These are phyloP conservation scores for Propithecus perrieri DNA, from an alignment of 2,797 vertebrate species.

Conservation along the genomic window DNA sequence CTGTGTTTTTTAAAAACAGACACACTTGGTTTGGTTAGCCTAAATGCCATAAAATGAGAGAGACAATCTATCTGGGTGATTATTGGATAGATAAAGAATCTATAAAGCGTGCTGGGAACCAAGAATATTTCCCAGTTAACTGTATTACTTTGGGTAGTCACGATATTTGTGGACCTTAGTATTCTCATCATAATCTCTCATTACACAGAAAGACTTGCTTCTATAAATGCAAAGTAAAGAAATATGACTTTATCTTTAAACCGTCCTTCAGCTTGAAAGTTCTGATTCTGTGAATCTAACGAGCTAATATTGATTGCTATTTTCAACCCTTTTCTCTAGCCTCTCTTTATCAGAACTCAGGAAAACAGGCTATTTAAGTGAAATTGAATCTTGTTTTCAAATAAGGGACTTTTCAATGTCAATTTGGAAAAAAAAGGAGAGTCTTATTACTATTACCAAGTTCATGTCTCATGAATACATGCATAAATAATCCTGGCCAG, in stretches of 20 bases:
- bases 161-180: not conserved
- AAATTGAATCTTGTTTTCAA: constrained; percentile 47
- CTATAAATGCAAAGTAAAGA: not conserved
- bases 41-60: not conserved
- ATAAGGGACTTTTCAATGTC: not conserved
- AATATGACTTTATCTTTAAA: not conserved
- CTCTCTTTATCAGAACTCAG: constrained; percentile 15
- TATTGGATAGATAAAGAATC: not conserved
- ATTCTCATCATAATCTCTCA: not conserved
- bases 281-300: not conserved
- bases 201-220: not conserved
- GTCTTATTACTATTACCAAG: not conserved
- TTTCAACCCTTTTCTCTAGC: not conserved
- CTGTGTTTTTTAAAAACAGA: not conserved
- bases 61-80: not conserved
- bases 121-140: not conserved
- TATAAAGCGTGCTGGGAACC: not conserved
- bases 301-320: not conserved
- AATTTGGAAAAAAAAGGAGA: not conserved
- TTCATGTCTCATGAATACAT: not conserved
- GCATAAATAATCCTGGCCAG: not conserved
- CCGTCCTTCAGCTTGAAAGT: constrained; percentile 24
- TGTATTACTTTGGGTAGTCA: not conserved
- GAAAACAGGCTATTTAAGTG: not conserved
- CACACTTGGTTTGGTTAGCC: not conserved